Evolutionary conservation across 2,888 invertebrate genomes (phyloP).

Genomic region (Lepidonotus clava): DNA sequence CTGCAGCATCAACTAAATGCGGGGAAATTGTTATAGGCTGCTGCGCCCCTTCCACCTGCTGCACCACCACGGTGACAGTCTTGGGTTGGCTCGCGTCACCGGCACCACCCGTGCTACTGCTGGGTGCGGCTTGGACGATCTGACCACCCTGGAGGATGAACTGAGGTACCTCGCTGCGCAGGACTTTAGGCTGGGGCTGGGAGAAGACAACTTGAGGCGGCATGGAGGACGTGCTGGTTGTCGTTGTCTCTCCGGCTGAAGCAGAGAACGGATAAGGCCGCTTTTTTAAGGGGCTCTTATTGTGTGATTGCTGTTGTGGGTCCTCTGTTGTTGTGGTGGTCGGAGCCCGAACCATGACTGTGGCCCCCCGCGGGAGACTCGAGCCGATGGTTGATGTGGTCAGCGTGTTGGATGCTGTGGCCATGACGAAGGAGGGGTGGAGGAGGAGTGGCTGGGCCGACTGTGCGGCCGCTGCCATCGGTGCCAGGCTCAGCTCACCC

Average conservation of each 20-base stretch:
- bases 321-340: background rate
- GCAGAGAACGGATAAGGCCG: conserved; percentile 70
- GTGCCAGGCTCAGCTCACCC: conserved; percentile 10
- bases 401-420: background rate
- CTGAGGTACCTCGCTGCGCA: conserved; percentile 7
- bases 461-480: background rate
- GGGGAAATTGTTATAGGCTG: conserved; percentile 49
- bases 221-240: background rate
- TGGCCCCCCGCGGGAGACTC: background rate
- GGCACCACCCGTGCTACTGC: background rate
- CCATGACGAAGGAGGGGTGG: conserved; percentile 51
- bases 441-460: conserved; percentile 13
- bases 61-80: conserved; percentile 51
- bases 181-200: background rate
- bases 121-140: background rate
- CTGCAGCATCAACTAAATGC: conserved; percentile 29
- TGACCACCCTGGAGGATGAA: conserved; percentile 45
- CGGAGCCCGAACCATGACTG: background rate
- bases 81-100: conserved; percentile 38
- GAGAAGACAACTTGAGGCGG: conserved; percentile 22
- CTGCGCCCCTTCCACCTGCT: conserved; percentile 51
- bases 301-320: conserved; percentile 12
- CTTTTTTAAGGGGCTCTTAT: conserved; percentile 77
- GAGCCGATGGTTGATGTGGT: background rate
- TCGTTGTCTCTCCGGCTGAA: background rate